phyloP scores from a whole-genome alignment of 2,888 invertebrate genomes.

The Charanyca ferruginea region DNA sequence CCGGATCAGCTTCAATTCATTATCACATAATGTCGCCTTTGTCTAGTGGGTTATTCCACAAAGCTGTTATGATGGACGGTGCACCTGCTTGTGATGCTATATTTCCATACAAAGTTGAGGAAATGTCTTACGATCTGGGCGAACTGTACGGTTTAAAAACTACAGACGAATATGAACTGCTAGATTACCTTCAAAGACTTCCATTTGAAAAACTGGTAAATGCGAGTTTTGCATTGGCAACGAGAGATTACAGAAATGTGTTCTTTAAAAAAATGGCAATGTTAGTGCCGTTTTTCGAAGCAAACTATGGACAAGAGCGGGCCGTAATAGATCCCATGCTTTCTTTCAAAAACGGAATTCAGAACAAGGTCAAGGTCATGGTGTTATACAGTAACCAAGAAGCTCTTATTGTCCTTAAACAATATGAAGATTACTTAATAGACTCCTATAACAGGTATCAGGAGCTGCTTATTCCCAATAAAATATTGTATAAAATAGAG shows the following conservation, averaged over 20 bases:
- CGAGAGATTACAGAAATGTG: conserved; percentile 8
- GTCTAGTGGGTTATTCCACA: conserved; percentile 33
- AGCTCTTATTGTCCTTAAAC: conserved; percentile 1
- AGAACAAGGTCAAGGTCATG: conserved; percentile 40
- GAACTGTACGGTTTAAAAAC: conserved; percentile 31
- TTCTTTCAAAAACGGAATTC: neutral
- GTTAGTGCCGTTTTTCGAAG: conserved; percentile 41
- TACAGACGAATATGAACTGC: conserved; percentile 19
- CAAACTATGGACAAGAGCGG: conserved; percentile 39
- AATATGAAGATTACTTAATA: neutral
- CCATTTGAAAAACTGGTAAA: conserved; percentile 33
- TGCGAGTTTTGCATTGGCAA: conserved; percentile 13
- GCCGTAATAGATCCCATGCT: neutral
- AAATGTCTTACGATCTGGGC: conserved; percentile 30
- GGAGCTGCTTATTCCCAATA: conserved; percentile 22
- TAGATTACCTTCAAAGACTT: conserved; percentile 33
- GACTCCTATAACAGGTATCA: neutral
- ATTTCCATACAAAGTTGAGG: conserved; percentile 19
- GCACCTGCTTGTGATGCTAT: conserved; percentile 49
- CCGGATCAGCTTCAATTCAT: conserved; percentile 29
- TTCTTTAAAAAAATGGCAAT: conserved; percentile 33
- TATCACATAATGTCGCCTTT: conserved; percentile 31
- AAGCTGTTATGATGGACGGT: conserved; percentile 53
- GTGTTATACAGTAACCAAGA: conserved; percentile 34
- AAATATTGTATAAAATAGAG: conserved; percentile 3